phyloP scores from a whole-genome alignment of 2,797 vertebrate genomes.

The Darevskia mixta region DNA sequence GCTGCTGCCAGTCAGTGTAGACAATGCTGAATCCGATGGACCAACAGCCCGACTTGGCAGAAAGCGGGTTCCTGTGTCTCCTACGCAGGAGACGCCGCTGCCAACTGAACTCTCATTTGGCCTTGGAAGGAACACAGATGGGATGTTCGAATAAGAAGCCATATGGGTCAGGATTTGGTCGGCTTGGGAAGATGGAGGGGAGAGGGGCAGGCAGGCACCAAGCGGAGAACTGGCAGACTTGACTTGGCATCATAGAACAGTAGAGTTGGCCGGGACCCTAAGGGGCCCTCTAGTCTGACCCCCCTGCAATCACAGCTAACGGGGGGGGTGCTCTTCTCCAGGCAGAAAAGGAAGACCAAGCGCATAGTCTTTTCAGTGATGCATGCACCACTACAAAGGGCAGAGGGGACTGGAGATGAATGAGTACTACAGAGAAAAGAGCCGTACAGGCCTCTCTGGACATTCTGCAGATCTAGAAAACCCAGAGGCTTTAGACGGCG shows the following conservation, averaged over 20 bases:
- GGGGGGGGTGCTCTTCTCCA: too few species aligned
- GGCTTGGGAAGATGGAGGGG: neutral
- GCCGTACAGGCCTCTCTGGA: too few species aligned
- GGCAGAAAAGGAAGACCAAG: too few species aligned
- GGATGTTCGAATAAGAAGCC: neutral
- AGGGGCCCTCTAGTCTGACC: too few species aligned
- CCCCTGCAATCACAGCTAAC: too few species aligned
- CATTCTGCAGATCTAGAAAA: neutral
- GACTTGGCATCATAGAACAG: too few species aligned
- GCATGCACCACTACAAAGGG: neutral
- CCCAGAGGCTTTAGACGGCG: neutral
- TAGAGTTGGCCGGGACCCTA: too few species aligned
- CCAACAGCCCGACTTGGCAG: neutral
- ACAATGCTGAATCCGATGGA: neutral
- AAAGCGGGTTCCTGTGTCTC: neutral
- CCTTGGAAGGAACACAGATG: neutral
- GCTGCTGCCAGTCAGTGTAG: too few species aligned
- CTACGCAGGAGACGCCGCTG: constrained; percentile 61
- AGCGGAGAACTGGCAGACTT: neutral
- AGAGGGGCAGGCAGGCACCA: neutral
- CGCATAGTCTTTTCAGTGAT: too few species aligned
- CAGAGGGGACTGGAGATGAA: neutral
- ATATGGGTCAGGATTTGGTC: constrained; percentile 32
- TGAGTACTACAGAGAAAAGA: too few species aligned
- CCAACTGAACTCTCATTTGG: constrained; percentile 70